These are phyloP conservation scores for Lasioglossum oenotherae DNA, from an alignment of 2,888 invertebrate genomes.

Conservation along the genomic window DNA sequence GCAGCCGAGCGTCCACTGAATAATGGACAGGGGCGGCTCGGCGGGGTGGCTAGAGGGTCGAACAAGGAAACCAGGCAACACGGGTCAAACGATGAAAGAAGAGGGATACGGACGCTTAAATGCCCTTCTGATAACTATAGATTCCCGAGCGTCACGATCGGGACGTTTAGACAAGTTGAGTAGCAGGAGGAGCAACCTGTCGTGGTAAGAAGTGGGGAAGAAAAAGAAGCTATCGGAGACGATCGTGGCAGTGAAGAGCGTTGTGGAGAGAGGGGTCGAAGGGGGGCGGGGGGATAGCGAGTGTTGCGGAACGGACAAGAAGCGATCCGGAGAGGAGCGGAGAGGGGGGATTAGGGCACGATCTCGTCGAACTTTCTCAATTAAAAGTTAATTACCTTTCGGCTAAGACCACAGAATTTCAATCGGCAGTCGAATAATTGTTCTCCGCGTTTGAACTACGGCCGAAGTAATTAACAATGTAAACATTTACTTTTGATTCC, in stretches of 20 bases:
- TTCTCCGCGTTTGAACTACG: constrained; percentile 68
- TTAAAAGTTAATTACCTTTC: constrained; percentile 82
- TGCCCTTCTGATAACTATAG: constrained; percentile 18
- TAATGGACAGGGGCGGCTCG: constrained; percentile 28
- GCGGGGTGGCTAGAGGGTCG: neutral
- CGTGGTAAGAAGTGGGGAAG: constrained; percentile 47
- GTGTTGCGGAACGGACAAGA: constrained; percentile 52
- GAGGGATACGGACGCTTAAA: constrained; percentile 26
- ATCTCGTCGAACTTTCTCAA: constrained; percentile 78
- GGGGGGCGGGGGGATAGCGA: neutral
- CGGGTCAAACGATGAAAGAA: constrained; percentile 22
- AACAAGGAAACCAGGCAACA: neutral
- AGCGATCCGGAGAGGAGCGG: constrained; percentile 53
- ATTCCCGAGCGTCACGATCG: constrained; percentile 54
- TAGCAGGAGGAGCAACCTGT: constrained; percentile 65
- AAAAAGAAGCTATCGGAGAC: constrained; percentile 35
- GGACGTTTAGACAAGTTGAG: constrained; percentile 77
- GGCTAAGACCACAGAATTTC: constrained; percentile 80
- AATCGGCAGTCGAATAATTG: constrained; percentile 79
- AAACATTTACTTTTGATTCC: constrained; percentile 69
- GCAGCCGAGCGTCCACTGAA: constrained; percentile 35
- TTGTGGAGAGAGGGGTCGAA: neutral
- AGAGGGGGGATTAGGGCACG: constrained; percentile 15
- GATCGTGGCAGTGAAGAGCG: constrained; percentile 18
- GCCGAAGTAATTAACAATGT: constrained; percentile 70